Evolutionary conservation across 2,888 invertebrate genomes (phyloP), one percentile per base, ranked within the genome.

Genomic region (Amiota minor): DNA sequence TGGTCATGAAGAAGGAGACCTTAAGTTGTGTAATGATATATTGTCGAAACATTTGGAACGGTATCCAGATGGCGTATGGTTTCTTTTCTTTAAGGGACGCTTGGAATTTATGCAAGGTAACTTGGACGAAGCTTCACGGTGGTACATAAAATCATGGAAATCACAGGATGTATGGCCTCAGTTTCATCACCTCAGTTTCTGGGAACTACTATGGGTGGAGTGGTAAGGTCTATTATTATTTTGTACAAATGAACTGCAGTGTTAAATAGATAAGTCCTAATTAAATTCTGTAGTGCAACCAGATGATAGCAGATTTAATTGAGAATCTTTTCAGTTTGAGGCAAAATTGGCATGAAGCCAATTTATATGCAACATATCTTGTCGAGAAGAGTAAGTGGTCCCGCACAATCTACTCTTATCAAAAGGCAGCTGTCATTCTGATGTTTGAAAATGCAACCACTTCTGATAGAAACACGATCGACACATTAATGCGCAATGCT

Each of bases 131-230:
- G 94, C 95, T 14, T 92, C 95, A 56, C 88, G 90, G 14, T 96
- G 94, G 91, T 97, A 97, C 90, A 93, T 93, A 75, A 93, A 92
- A 79, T 96, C 97, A 0, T 94, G 96, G 91, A 92, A 93, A 76
- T 95, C 95, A 3, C 97, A 97, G 87, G 91, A 93, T 75, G 91
- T 95, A 64, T 98, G 97, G 96, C 93, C 93, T 0, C 97, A 98
- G 89, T 97, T 98, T 89, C 96, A 97, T 87, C 97, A 98, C 87
- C 90, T 98, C 4, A 97, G 97, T 89, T 97, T 93, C 88, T 98
- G 98, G 98, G 98, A 98, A 88, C 91, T 98, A 50, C 93, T 97
- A 91, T 98, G 97, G 97, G 93, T 95, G 1, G 93, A 95, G 86
- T 93, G 95, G 95, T 95, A 50, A 71, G 53, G 47, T 0, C 16